A percentile compares a stretch with the other conserved stretches of the same genome.
phyloP scores from a whole-genome alignment of 2,113 vertebrate genomes.

The Nothobranchius kuhntae region DNA sequence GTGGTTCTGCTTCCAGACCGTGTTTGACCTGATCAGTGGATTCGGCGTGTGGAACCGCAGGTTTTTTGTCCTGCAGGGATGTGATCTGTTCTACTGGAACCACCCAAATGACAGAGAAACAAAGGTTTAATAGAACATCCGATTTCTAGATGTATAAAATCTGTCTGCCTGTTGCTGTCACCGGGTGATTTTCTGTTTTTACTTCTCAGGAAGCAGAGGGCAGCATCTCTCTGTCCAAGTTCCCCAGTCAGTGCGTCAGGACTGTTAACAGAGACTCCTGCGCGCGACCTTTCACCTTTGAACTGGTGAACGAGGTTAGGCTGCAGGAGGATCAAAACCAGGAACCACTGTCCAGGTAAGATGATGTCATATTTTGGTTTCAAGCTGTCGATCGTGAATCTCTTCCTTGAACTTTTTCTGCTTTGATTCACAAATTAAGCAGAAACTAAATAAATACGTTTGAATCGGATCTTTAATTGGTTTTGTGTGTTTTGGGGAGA shows the following conservation, averaged over 20 bases:
- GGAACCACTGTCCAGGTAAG: slow-evolving; percentile 66
- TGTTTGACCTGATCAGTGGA: slow-evolving; percentile 81
- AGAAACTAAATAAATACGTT: too few relatives aligned
- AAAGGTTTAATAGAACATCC: slow-evolving; percentile 60
- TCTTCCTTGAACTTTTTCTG: too few relatives aligned
- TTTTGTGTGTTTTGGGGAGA: too few relatives aligned
- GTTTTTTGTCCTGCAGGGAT: slow-evolving; percentile 76
- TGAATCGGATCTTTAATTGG: too few relatives aligned
- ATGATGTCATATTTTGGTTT: too few relatives aligned
- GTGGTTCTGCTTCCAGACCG: slow-evolving; percentile 66
- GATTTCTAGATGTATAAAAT: too few relatives aligned
- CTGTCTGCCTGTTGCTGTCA: neutral
- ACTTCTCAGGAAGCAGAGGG: slow-evolving; percentile 74
- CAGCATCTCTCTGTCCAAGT: slow-evolving; percentile 70
- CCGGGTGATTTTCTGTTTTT: neutral
- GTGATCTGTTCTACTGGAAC: slow-evolving; percentile 76
- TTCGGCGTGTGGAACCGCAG: slow-evolving; percentile 81
- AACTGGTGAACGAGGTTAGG: slow-evolving; percentile 68
- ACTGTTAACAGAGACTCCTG: slow-evolving; percentile 77
- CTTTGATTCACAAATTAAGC: too few relatives aligned
- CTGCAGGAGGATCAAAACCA: slow-evolving; percentile 54
- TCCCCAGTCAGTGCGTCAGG: slow-evolving; percentile 64
- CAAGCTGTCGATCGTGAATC: too few relatives aligned
- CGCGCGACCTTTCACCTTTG: slow-evolving; percentile 83
- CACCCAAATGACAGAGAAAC: slow-evolving; percentile 76